Evolutionary conservation across 2,113 vertebrate species (phyloP), one percentile per base, ranked within the genome.

Genomic region (Taurulus bubalis): DNA sequence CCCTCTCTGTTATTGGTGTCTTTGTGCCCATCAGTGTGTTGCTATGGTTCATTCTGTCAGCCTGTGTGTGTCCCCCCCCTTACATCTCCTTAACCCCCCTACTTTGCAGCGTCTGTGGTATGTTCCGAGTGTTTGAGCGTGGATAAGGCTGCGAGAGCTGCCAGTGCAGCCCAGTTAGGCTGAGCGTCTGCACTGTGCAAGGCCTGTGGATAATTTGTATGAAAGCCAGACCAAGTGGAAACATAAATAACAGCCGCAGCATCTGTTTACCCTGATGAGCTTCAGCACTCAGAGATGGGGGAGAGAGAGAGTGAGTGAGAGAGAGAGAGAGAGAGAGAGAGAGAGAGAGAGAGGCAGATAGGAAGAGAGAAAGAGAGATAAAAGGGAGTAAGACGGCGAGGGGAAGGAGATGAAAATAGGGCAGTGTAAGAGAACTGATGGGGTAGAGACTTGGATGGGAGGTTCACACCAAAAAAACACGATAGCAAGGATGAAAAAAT

Each of bases 241-340:
- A 94, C 92, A 94, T 94, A 95, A 95, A 94, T 95, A 95, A 95
- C 91, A 92, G 92, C 91, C 86, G 92, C 79, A 85, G 91, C 93
- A 95, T 95, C 92, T 95, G 93, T 94, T 94, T 92, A 91, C 90
- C 92, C 92, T 90, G 90, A 93, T 92, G 94, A 93, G 90, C 87
- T 90, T 89, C 89, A 87, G 91, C 83, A 86, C 87, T 89, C 85
- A 63, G 84, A 80, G 86, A 88, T 79, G 80, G 82, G 83, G 67
- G 85, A 62, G 85, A 68, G 83, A 80, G 87, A 80, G 63, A 69
- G 75, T 71, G 24, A 30, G 42, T 36, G 85, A 72, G 80, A 77
- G 34, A 82, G 68, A 63, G 65, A 42, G 84, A 53, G 22, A 55
- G 32, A 60, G 36, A 63, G 70, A 38, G 73, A 51, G 49, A 51